Base-by-base conservation (phyloP, 2,888 invertebrate genomes). In the Patella depressa region DNA sequence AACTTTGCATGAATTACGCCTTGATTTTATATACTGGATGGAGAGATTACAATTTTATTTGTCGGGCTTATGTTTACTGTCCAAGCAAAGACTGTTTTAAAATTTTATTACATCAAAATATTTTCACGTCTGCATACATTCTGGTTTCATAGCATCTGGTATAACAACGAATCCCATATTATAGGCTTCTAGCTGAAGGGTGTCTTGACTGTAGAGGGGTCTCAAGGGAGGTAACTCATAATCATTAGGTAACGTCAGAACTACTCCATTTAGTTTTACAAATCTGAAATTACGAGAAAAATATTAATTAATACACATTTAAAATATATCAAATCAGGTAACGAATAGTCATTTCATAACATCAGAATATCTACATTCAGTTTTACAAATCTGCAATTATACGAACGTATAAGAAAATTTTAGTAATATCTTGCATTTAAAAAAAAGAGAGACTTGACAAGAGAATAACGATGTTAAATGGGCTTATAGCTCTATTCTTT, bases 351-450 rank as follows among this genome's bases (percentile, higher is more conserved):
- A 65, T 24, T 65, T 14, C 11, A 24, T 76, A 83, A 75, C 9
- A 53, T 65, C 53, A 84, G 72, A 3, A 69, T 53, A 11, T 79
- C 15, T 15, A 81, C 81, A 78, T 84, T 84, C 55, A 84, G 75
- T 53, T 79, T 78, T 3, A 82, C 82, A 77, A n/a, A 80, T 19
- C 83, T 83, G 77, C 5, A 74, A 75, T 29, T n/a, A 45, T 45
- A 45, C 4, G 5, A 45, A 9, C 4, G 3, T 45, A 9, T 34
- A 0, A 34, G 4, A 34, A 5, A 34, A 5, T 3, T 4, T 5
- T 5, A 34, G 7, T 34, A 7, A 34, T 34, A 34, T 9, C 45
- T 45, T 45, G 9, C 1, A 9, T 45, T 45, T 45, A 7, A 45
- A 45, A 45, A 45, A 3, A 2, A 45, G 7, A 0, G 9, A 45